A percentile compares a stretch with the other conserved stretches of the same genome.
Conservation (phyloP, 2,888 invertebrate species). For the Catotricha subobsoleta region DNA sequence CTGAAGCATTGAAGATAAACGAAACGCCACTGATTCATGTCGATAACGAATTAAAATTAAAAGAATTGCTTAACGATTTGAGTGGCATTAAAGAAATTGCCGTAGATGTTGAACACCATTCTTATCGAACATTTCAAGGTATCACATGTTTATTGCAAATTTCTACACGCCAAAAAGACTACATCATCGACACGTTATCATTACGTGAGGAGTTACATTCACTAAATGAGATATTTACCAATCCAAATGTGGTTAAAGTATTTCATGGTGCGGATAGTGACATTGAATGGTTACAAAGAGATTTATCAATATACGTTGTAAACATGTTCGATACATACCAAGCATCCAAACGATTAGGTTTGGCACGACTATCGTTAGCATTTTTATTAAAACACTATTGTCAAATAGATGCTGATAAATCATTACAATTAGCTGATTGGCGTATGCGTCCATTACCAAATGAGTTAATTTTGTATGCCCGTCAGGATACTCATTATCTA, state of each 20-base stretch:
- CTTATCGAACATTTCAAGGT: slow-evolving; percentile 80
- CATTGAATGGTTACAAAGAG: slow-evolving; percentile 85
- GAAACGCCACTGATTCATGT: slow-evolving; percentile 52
- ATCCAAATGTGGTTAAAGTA: slow-evolving; percentile 78
- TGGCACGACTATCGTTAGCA: slow-evolving; percentile 54
- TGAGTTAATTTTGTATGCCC: slow-evolving; percentile 67
- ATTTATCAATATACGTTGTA: slow-evolving; percentile 86
- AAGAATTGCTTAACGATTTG: slow-evolving; percentile 47
- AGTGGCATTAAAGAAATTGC: slow-evolving; percentile 46
- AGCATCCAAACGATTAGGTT: slow-evolving; percentile 57
- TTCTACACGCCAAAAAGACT: slow-evolving; percentile 63
- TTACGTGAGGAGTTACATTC: slow-evolving; percentile 64
- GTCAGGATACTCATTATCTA: slow-evolving; percentile 88
- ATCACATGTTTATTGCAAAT: slow-evolving; percentile 93
- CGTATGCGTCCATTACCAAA: slow-evolving; percentile 72
- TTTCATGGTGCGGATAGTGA: slow-evolving; percentile 86
- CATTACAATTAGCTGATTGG: slow-evolving; percentile 91
- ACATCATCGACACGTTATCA: slow-evolving; percentile 70
- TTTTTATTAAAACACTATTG: slow-evolving; percentile 66
- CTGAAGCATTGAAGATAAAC: slow-evolving; percentile 32
- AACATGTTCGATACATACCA: slow-evolving; percentile 94
- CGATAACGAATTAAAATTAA: slow-evolving; percentile 42
- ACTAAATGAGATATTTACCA: slow-evolving; percentile 78
- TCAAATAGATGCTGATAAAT: slow-evolving; percentile 63
- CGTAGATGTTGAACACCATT: slow-evolving; percentile 86